Evolutionary conservation across 2,113 vertebrate genomes (phyloP), one percentile per base, ranked within the genome.

Genomic region (Macroglossus sobrinus): DNA sequence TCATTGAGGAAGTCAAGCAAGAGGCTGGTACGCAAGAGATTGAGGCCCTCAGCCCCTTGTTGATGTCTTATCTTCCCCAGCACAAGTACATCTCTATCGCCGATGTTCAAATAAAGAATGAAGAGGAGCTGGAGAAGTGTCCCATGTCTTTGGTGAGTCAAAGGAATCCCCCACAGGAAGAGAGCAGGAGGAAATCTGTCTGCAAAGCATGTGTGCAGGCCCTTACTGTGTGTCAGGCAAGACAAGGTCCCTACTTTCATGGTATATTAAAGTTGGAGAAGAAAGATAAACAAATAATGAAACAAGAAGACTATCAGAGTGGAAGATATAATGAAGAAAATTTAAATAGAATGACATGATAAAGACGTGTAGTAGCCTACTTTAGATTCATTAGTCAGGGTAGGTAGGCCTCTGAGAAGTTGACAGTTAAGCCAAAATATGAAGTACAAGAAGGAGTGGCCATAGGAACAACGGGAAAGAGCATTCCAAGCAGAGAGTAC

Each of bases 71-170:
- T 98, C 95, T 97, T 78, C 91, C 30, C 55, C 98, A 99, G 99
- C 99, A 99, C 98, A 99, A 99, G 93, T 99, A 99, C 6, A 59
- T 99, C 45, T 99, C 99, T 90, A 99, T 99, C 47, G 98, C 99
- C 0, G 99, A 99, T n/a, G 87, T 99, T 45, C 99, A 99, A 98
- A 99, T 99, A 97, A 99, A 99, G 97, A 99, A 98, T 0, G 99
- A 99, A 95, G 99, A 99, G 43, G 99, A 99, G 94, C 98, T 99
- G 85, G 99, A 99, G 93, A 99, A 99, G 93, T 99, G 99, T 89
- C 99, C 99, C 12, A 98, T 99, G 98, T 99, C 99, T 85, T 96
- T 99, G 99, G 99, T 99, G 94, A 98, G 99, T 40, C 2, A 38
- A 15, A 21, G 63, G 72, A 15, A 9, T 30, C n/a, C 59, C 38